Conservation (phyloP, 2,888 invertebrate genomes). For the Chydorus sphaericus region DNA sequence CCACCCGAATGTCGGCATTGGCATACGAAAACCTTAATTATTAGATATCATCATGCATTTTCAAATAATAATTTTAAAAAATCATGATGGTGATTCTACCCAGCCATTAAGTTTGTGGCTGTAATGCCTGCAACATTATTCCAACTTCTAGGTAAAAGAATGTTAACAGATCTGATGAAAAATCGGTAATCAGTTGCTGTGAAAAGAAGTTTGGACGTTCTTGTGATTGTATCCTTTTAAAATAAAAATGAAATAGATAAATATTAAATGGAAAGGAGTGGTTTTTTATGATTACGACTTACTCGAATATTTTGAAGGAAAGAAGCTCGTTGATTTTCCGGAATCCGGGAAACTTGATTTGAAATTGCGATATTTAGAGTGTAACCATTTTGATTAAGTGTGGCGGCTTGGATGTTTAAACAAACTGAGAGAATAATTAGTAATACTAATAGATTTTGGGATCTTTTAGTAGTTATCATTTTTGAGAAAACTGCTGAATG, state of each 20-base stretch:
- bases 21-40: background rate
- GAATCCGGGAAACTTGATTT: background rate
- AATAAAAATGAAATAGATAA: background rate
- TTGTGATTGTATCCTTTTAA: background rate
- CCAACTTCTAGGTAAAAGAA: conserved; percentile 1
- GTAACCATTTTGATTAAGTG: background rate
- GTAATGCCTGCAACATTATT: background rate
- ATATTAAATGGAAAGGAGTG: too few species aligned
- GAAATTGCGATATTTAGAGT: background rate
- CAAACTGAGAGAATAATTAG: too few species aligned
- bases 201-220: background rate
- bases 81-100: background rate
- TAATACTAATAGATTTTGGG: too few species aligned
- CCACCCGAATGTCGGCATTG: conserved; percentile 9
- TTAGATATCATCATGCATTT: background rate
- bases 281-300: too few species aligned
- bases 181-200: background rate
- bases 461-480: too few species aligned
- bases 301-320: background rate
- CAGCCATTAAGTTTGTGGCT: too few species aligned
- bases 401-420: too few species aligned
- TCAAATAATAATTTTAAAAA: background rate
- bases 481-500: too few species aligned
- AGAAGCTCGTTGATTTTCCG: background rate
- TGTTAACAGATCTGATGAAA: background rate